Conservation (phyloP, 2,888 invertebrate genomes). For the Eristalis pertinax region DNA sequence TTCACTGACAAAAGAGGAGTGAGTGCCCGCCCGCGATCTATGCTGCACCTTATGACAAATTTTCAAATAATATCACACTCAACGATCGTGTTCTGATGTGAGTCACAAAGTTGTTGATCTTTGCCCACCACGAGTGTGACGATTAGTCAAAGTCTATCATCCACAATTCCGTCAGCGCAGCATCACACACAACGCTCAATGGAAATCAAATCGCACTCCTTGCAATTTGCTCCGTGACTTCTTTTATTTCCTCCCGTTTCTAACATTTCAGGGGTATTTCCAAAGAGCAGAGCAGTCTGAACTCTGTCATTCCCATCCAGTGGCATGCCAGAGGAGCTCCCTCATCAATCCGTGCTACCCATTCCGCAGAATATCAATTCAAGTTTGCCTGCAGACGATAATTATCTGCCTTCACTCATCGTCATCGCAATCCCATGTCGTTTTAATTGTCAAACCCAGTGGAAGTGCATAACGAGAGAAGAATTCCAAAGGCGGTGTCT, state of each 20-base stretch:
- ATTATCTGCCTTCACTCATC: neutral
- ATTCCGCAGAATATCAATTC: neutral
- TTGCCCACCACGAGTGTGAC: neutral
- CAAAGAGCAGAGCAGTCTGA: neutral
- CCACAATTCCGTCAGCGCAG: too few relatives aligned
- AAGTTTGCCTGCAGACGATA: neutral
- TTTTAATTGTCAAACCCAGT: neutral
- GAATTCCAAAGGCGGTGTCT: constrained; percentile 17
- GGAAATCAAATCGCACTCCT: neutral
- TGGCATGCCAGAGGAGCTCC: neutral
- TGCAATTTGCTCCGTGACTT: neutral
- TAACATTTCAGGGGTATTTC: neutral
- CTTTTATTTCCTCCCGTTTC: neutral
- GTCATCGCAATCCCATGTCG: neutral
- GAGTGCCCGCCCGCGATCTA: too few relatives aligned
- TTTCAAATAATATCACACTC: neutral
- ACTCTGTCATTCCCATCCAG: neutral
- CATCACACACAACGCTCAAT: neutral
- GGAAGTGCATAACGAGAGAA: neutral
- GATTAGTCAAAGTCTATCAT: neutral
- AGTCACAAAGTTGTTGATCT: neutral
- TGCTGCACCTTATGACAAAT: neutral
- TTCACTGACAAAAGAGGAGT: too few relatives aligned
- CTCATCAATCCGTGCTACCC: neutral
- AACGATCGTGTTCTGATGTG: neutral